Conservation (phyloP, 2,113 vertebrate genomes). For the Prionailurus bengalensis region DNA sequence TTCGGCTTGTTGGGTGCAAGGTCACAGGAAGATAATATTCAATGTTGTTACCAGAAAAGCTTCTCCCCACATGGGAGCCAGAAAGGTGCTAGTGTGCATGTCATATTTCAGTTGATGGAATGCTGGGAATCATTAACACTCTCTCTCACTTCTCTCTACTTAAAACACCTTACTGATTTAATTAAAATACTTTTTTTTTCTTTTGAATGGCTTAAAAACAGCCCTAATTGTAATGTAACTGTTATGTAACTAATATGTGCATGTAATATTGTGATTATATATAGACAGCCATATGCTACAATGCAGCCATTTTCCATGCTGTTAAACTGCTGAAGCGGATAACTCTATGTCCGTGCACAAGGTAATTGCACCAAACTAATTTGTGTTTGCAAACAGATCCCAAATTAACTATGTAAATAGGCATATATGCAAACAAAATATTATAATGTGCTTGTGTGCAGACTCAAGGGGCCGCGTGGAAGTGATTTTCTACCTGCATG, state of each 20-base stretch:
- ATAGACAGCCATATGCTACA: conserved; percentile 86
- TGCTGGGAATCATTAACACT: neutral
- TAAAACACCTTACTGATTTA: conserved; percentile 70
- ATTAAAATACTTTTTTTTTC: conserved; percentile 70
- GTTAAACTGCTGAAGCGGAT: conserved; percentile 85
- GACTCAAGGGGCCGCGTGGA: conserved; percentile 30
- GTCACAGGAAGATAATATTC: neutral
- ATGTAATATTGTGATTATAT: conserved; percentile 90
- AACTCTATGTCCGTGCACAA: conserved; percentile 87
- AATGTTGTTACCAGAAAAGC: neutral
- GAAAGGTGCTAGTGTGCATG: neutral
- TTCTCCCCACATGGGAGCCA: neutral
- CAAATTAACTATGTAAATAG: conserved; percentile 90
- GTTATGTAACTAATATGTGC: conserved; percentile 88
- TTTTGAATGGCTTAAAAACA: conserved; percentile 71
- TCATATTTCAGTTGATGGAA: neutral
- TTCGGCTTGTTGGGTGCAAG: neutral
- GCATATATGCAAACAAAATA: conserved; percentile 88
- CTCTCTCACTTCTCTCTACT: neutral
- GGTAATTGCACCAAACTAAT: conserved; percentile 90
- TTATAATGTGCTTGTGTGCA: conserved; percentile 72
- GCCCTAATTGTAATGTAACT: conserved; percentile 82
- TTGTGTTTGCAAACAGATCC: conserved; percentile 90
- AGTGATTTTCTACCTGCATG: conserved; percentile 75
- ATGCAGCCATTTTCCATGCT: conserved; percentile 76